Conservation (phyloP, 2,888 invertebrate species). For the Lycophotia porphyrea region DNA sequence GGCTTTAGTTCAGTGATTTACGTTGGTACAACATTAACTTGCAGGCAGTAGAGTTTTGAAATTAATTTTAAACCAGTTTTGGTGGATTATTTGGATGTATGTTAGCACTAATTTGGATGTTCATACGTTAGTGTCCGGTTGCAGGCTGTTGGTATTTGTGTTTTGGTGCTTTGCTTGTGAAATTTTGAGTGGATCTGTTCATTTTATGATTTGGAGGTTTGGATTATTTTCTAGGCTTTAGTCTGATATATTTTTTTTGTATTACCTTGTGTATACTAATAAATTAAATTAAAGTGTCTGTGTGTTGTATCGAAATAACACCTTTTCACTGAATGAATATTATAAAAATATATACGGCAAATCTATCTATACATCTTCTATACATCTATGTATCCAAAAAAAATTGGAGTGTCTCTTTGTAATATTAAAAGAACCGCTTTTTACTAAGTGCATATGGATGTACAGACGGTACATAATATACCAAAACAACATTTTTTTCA, state of each 20-base stretch:
- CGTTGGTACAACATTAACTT: constrained; percentile 55
- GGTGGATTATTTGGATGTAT: constrained; percentile 50
- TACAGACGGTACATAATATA: too few relatives aligned
- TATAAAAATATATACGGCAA: too few relatives aligned
- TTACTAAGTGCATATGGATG: too few relatives aligned
- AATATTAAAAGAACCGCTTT: too few relatives aligned
- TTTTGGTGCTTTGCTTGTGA: neutral
- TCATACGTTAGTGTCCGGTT: constrained; percentile 14
- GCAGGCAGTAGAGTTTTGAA: constrained; percentile 70
- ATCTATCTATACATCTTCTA: too few relatives aligned
- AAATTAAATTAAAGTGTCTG: too few relatives aligned
- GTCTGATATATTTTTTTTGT: neutral
- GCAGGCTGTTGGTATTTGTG: constrained; percentile 1
- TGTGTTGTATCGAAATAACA: too few relatives aligned
- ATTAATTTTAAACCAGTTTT: constrained; percentile 76
- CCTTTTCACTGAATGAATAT: too few relatives aligned
- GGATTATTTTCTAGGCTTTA: neutral
- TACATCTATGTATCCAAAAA: too few relatives aligned
- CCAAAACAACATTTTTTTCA: too few relatives aligned
- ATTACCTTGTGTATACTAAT: too few relatives aligned
- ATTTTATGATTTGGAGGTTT: neutral
- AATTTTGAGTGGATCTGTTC: neutral
- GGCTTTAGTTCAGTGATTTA: constrained; percentile 80
- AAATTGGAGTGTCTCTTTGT: too few relatives aligned
- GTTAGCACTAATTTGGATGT: constrained; percentile 49